Conservation (phyloP, 2,888 invertebrate genomes). For the Labia minor region DNA sequence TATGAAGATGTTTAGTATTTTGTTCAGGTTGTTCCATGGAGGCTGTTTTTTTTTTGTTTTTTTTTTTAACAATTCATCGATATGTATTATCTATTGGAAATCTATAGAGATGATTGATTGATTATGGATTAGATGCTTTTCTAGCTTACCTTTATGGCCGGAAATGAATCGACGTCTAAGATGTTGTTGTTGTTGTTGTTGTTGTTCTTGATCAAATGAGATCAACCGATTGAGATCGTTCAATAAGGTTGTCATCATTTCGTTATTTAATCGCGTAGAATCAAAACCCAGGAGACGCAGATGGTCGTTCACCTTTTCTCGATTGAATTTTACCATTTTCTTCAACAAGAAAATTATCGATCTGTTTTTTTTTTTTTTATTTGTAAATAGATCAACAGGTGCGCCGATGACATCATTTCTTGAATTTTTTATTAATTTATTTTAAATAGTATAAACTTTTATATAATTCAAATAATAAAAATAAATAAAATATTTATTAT, state of each 20-base stretch:
- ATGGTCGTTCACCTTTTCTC: neutral
- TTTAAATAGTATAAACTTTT: too few relatives aligned
- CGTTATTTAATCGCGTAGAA: neutral
- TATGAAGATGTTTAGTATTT: constrained; percentile 8
- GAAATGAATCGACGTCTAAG: neutral
- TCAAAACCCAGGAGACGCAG: neutral
- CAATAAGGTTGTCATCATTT: neutral
- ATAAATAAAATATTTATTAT: too few relatives aligned
- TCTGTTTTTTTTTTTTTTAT: neutral
- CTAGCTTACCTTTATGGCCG: constrained; percentile 3
- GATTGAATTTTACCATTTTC: neutral
- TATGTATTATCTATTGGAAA: neutral
- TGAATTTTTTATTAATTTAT: too few relatives aligned
- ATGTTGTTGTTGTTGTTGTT: neutral
- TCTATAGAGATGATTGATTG: neutral
- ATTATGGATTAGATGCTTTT: neutral
- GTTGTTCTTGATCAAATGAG: neutral
- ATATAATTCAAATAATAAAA: too few relatives aligned
- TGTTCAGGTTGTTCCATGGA: constrained; percentile 1
- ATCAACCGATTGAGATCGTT: constrained; percentile 3
- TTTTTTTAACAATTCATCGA: neutral
- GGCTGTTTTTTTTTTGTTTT: too few relatives aligned
- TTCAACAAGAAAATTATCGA: neutral
- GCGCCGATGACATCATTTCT: neutral
- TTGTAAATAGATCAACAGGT: constrained; percentile 1